Percentiles rank a stretch among this genome's conserved stretches.
Evolutionary conservation across 1,140 invertebrate species (phyloP).

Genomic region (Drosophila nikananu): DNA sequence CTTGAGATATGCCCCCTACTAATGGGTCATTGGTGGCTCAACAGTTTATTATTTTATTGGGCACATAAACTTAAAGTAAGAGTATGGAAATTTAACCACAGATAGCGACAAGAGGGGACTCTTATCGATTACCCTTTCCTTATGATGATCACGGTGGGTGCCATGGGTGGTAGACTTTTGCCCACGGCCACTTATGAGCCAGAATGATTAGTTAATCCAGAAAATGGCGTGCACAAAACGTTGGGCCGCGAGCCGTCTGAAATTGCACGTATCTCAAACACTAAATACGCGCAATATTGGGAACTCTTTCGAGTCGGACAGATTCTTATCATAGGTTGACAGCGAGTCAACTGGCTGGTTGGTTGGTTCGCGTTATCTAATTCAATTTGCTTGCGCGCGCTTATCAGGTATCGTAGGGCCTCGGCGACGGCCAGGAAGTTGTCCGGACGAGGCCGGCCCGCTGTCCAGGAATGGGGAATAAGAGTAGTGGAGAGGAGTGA

Average conservation of each 20-base stretch:
- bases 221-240: slow-evolving; percentile 16
- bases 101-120: slow-evolving; percentile 9
- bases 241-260: slow-evolving; percentile 59
- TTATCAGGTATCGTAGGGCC: slow-evolving; percentile 48
- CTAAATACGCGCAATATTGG: slow-evolving; percentile 43
- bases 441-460: slow-evolving; percentile 5
- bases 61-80: slow-evolving; percentile 30
- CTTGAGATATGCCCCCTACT: slow-evolving; percentile 38
- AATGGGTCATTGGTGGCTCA: slow-evolving; percentile 29
- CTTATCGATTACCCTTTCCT: slow-evolving; percentile 35
- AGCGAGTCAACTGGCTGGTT: slow-evolving; percentile 52
- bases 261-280: slow-evolving; percentile 69
- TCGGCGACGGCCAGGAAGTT: slow-evolving; percentile 33
- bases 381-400: slow-evolving; percentile 63
- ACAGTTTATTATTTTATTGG: slow-evolving; percentile 38
- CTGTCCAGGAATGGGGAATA: not conserved
- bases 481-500: slow-evolving; percentile 8
- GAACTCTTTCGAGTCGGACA: slow-evolving; percentile 49
- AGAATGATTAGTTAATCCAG: slow-evolving; percentile 44
- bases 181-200: slow-evolving; percentile 14
- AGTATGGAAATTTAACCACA: slow-evolving; percentile 39
- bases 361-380: slow-evolving; percentile 64
- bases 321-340: slow-evolving; percentile 66
- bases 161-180: slow-evolving; percentile 21
- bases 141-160: slow-evolving; percentile 20